A percentile compares a stretch with the other conserved stretches of the same genome.
Evolutionary conservation across 2,888 invertebrate genomes (phyloP).

Genomic region (Pediacus dermestoides): DNA sequence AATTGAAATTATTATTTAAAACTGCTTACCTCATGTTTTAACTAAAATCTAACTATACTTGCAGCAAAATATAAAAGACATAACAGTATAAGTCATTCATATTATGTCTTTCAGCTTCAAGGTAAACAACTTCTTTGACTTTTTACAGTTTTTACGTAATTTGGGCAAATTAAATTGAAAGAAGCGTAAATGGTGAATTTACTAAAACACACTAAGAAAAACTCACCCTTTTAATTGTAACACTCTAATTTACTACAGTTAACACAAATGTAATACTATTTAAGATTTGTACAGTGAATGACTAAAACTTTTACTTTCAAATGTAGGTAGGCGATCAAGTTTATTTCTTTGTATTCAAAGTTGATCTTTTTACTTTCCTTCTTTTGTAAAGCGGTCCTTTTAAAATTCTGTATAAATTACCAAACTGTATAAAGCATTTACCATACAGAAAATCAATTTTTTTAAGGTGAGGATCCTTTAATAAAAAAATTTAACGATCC

Average conservation of each 20-base stretch:
- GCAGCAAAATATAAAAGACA: constrained; percentile 23
- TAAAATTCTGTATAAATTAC: too few relatives aligned
- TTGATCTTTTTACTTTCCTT: constrained; percentile 40
- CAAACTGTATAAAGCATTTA: constrained; percentile 16
- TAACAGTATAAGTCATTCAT: constrained; percentile 33
- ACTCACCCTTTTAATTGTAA: constrained; percentile 19
- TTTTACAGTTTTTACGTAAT: constrained; percentile 18
- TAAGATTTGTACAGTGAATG: constrained; percentile 12
- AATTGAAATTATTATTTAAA: too few relatives aligned
- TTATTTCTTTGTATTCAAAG: constrained; percentile 45
- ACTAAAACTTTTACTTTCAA: constrained; percentile 46
- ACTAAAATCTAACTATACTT: constrained; percentile 21
- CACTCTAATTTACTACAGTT: constrained; percentile 7
- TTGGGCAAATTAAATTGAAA: too few relatives aligned
- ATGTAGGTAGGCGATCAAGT: constrained; percentile 45
- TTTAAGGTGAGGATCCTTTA: constrained; percentile 21
- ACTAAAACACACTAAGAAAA: too few relatives aligned
- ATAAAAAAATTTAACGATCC: too few relatives aligned
- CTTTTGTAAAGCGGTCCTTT: constrained; percentile 29
- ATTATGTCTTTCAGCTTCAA: constrained; percentile 44
- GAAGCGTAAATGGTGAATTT: too few relatives aligned
- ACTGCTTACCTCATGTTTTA: constrained; percentile 29
- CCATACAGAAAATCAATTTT: constrained; percentile 22
- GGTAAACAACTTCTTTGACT: constrained; percentile 44
- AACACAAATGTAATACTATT: constrained; percentile 18